Conservation (phyloP, 2,113 vertebrate genomes). For the Haplotaxodon microlepis region DNA sequence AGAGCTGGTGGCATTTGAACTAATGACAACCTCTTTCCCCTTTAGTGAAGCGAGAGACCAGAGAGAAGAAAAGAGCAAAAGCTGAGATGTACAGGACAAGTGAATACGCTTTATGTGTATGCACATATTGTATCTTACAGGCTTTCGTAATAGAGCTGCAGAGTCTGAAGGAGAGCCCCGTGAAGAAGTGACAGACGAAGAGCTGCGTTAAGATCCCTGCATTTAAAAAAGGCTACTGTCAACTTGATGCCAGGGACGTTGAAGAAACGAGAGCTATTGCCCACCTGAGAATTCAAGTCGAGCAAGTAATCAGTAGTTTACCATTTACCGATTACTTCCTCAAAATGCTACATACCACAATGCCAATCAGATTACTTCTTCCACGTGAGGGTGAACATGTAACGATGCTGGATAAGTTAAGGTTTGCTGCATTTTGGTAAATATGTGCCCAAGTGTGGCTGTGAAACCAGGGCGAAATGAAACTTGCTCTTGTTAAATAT, state of each 20-base stretch:
- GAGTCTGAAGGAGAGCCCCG: background rate
- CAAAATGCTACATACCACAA: background rate
- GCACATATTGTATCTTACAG: background rate
- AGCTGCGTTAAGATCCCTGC: background rate
- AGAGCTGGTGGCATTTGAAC: background rate
- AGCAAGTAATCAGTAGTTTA: background rate
- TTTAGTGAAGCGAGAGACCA: background rate
- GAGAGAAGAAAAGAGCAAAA: background rate
- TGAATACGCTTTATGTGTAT: background rate
- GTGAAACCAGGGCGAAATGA: background rate
- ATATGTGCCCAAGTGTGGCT: background rate
- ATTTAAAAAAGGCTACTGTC: background rate
- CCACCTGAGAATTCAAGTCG: background rate
- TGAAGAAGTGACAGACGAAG: background rate
- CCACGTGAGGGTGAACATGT: accelerated
- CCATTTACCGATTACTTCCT: background rate
- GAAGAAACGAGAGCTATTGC: background rate
- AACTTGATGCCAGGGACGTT: accelerated
- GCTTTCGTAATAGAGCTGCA: background rate
- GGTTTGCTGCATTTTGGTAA: background rate
- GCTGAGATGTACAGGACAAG: background rate
- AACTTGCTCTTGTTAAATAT: background rate
- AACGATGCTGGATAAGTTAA: background rate
- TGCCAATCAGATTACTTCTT: background rate
- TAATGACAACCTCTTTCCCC: background rate